Evolutionary conservation across 2,888 invertebrate species (phyloP).

Genomic region (Parapristionchus giblindavisi): DNA sequence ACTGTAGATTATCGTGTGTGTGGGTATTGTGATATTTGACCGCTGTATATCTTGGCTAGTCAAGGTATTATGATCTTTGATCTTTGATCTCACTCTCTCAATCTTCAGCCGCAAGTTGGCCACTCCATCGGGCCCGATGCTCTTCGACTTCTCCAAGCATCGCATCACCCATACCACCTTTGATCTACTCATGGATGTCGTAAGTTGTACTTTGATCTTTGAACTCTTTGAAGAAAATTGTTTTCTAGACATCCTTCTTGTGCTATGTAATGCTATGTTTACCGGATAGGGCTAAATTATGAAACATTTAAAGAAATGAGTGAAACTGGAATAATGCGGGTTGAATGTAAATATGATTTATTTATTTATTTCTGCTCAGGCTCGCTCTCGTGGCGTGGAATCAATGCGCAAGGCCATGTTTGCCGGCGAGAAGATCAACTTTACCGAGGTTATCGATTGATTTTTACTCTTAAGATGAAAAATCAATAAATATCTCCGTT

Average conservation of each 20-base stretch:
- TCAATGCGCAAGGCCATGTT: slow-evolving; percentile 90
- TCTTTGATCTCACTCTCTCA: slow-evolving; percentile 5
- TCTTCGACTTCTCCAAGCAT: slow-evolving; percentile 97
- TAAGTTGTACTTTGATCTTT: slow-evolving; percentile 69
- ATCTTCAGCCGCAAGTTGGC: slow-evolving; percentile 78
- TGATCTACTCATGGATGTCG: slow-evolving; percentile 82
- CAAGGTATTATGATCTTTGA: not conserved
- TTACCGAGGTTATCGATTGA: slow-evolving; percentile 79
- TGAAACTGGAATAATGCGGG: too few species aligned
- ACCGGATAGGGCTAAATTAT: too few species aligned
- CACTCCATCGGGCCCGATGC: slow-evolving; percentile 89
- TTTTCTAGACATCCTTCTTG: too few species aligned
- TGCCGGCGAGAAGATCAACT: slow-evolving; percentile 91
- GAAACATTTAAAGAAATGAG: too few species aligned
- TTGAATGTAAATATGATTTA: too few species aligned
- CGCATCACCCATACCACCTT: slow-evolving; percentile 83
- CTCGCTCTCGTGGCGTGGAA: slow-evolving; percentile 82
- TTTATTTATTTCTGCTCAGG: slow-evolving; percentile 73
- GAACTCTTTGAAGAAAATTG: not conserved
- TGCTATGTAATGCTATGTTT: too few species aligned
- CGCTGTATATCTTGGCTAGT: too few species aligned
- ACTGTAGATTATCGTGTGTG: too few species aligned
- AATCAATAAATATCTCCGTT: not conserved
- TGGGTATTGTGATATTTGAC: too few species aligned
- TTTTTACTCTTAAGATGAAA: not conserved